A percentile compares a stretch with the other conserved stretches of the same genome.
Evolutionary conservation across 2,888 invertebrate species (phyloP).

Genomic region (Eulithis testata): DNA sequence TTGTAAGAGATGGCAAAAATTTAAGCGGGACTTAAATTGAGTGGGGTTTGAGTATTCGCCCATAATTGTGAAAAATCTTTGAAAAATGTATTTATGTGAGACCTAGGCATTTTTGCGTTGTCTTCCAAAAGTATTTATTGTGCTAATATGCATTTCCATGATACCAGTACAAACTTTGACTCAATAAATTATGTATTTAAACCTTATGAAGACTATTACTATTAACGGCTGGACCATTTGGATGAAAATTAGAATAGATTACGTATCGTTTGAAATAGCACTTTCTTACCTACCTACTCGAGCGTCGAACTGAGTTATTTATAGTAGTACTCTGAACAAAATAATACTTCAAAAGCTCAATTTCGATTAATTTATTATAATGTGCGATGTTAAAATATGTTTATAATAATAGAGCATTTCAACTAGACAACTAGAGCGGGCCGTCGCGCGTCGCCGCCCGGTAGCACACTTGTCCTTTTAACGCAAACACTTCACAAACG

Average conservation of each 20-base stretch:
- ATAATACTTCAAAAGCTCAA: constrained; percentile 60
- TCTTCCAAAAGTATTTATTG: constrained; percentile 53
- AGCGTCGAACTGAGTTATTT: background rate
- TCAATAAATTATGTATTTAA: constrained; percentile 43
- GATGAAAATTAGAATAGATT: no score
- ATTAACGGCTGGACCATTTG: no score
- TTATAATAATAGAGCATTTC: constrained; percentile 82
- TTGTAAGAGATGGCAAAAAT: no score
- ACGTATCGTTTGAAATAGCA: no score
- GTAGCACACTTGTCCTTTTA: constrained; percentile 58
- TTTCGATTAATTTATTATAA: constrained; percentile 85
- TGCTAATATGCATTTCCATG: constrained; percentile 52
- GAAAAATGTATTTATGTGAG: no score
- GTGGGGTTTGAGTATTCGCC: no score
- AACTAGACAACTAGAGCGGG: constrained; percentile 67
- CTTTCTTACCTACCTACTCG: no score
- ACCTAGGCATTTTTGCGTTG: constrained; percentile 36
- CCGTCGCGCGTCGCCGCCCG: constrained; percentile 51
- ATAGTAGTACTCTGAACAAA: constrained; percentile 14
- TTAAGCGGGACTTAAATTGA: no score
- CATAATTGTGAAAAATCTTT: no score
- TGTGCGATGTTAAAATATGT: constrained; percentile 85
- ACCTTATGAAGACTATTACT: background rate
- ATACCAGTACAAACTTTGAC: constrained; percentile 61
- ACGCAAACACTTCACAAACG: constrained; percentile 65